phyloP scores from a whole-genome alignment of 2,888 invertebrate genomes.

The Nemurella pictetii region DNA sequence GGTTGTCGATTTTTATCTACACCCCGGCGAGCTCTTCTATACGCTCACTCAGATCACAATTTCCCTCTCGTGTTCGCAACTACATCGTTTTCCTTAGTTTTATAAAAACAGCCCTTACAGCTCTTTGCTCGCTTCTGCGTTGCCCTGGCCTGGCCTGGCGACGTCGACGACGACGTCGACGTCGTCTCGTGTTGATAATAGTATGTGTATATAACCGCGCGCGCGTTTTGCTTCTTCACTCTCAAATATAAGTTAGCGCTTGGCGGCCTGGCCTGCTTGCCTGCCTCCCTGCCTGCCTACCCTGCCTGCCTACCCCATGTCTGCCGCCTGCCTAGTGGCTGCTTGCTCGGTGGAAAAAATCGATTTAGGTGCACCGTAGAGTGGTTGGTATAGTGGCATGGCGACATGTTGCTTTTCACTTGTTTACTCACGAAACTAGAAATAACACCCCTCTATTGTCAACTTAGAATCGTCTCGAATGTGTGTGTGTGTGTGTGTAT shows the following conservation, averaged over 20 bases:
- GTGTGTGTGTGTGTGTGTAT: neutral
- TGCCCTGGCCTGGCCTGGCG: neutral
- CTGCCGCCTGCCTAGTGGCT: neutral
- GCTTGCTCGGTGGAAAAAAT: slow-evolving; percentile 4
- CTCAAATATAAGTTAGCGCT: slow-evolving; percentile 16
- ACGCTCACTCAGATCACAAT: neutral
- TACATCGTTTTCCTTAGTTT: neutral
- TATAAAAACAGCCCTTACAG: neutral
- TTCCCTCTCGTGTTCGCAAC: neutral
- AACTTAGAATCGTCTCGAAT: slow-evolving; percentile 23
- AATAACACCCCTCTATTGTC: slow-evolving; percentile 22
- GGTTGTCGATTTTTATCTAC: neutral
- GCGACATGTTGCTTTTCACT: slow-evolving; percentile 15
- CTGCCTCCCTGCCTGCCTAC: neutral
- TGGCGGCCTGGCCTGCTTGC: neutral
- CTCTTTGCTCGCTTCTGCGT: neutral
- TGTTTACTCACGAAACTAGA: slow-evolving; percentile 15
- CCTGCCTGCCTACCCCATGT: neutral
- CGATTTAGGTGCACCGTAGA: slow-evolving; percentile 21
- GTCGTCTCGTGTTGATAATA: neutral
- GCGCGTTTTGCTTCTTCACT: slow-evolving; percentile 17
- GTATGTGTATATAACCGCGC: neutral
- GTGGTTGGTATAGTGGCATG: slow-evolving; percentile 4
- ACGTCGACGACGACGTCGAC: neutral
- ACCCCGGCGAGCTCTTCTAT: neutral